A percentile compares a stretch with the other conserved stretches of the same genome.
Evolutionary conservation across 37 sponge, comb jelly and placozoan species (phyloP).

Genomic region (Oopsacas minuta): DNA sequence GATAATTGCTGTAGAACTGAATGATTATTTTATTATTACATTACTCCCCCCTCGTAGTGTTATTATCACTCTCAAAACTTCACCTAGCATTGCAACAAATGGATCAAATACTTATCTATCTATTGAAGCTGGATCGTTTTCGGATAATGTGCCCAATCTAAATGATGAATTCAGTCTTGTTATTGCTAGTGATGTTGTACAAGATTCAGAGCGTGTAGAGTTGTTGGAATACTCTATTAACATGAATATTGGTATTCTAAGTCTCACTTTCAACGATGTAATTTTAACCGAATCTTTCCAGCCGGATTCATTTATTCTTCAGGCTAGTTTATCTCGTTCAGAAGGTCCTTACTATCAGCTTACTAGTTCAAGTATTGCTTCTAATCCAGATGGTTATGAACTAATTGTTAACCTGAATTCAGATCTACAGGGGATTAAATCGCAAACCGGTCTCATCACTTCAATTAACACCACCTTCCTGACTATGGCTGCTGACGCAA

Average conservation of each 20-base stretch:
- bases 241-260: slow-evolving; percentile 60
- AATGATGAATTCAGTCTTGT: slow-evolving; percentile 20
- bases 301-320: slow-evolving; percentile 47
- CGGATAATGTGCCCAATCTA: slow-evolving; percentile 37
- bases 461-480: slow-evolving; percentile 63
- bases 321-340: slow-evolving; percentile 27
- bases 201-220: neutral
- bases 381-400: slow-evolving; percentile 25
- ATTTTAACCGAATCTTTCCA: slow-evolving; percentile 49
- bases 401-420: slow-evolving; percentile 30
- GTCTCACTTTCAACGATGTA: slow-evolving; percentile 73
- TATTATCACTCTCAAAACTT: slow-evolving; percentile 30
- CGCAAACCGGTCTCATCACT: slow-evolving; percentile 39
- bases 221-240: slow-evolving; percentile 48
- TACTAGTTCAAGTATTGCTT: neutral
- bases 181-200: neutral
- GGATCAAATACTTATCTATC: slow-evolving; percentile 40
- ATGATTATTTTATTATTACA: slow-evolving; percentile 11
- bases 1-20: neutral
- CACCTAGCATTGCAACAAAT: slow-evolving; percentile 33
- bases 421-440: slow-evolving; percentile 55
- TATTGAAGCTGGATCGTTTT: slow-evolving; percentile 35
- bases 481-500: slow-evolving; percentile 52
- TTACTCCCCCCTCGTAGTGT: slow-evolving; percentile 33
- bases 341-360: slow-evolving; percentile 36